phyloP scores from a whole-genome alignment of 2,113 vertebrate genomes.

The Psittacara wagleri region DNA sequence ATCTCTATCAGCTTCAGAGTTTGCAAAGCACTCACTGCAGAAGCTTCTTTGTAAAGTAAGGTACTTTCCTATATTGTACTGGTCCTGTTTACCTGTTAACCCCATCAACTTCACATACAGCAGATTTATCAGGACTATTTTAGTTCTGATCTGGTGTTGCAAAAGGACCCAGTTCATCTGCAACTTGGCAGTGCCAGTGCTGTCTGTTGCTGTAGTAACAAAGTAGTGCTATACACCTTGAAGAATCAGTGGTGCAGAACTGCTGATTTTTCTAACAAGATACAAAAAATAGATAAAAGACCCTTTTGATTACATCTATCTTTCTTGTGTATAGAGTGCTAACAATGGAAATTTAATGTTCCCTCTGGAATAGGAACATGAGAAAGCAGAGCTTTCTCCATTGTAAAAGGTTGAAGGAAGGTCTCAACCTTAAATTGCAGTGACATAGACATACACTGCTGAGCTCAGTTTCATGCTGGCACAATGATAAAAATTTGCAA shows the following conservation, averaged over 20 bases:
- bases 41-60: neutral
- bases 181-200: neutral
- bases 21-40: neutral
- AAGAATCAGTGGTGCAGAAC: neutral
- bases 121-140: neutral
- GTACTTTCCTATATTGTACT: neutral
- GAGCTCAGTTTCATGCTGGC: neutral
- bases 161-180: neutral
- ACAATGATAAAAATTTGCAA: neutral
- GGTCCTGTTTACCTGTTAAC: neutral
- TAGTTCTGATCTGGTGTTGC: neutral
- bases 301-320: slow-evolving; percentile 8
- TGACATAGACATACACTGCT: neutral
- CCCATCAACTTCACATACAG: neutral
- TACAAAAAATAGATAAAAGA: neutral
- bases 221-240: neutral
- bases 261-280: slow-evolving; percentile 30
- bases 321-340: neutral
- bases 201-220: slow-evolving; percentile 49
- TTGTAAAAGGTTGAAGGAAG: neutral
- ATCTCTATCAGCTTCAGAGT: neutral
- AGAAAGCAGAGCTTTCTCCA: neutral
- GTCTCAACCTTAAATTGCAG: neutral
- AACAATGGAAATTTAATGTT: neutral
- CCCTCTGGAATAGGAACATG: neutral